Conservation (phyloP, 2,113 vertebrate genomes). For the Hipposideros armiger region DNA sequence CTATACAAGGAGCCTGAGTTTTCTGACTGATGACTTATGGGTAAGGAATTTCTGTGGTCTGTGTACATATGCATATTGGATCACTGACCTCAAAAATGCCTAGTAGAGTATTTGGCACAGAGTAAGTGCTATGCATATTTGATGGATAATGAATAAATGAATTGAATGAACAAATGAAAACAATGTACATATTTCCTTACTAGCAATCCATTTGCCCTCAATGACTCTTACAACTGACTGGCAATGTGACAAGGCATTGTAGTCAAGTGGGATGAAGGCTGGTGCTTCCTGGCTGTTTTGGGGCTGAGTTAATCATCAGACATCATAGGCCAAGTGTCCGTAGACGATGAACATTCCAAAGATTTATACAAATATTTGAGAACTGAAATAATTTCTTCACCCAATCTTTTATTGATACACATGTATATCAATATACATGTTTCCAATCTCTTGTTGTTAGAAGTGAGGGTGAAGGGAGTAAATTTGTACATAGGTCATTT, state of each 20-base stretch:
- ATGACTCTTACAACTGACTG: background rate
- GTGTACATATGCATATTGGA: background rate
- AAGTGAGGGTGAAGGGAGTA: background rate
- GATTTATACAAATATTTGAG: slow-evolving; percentile 12
- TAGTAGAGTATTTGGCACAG: background rate
- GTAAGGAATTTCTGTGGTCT: background rate
- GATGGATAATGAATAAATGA: background rate
- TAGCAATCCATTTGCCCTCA: background rate
- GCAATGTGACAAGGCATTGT: background rate
- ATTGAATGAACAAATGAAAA: background rate
- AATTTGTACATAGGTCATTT: background rate
- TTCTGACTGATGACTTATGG: background rate
- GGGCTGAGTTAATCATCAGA: background rate
- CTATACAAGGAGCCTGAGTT: background rate
- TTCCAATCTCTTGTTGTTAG: background rate
- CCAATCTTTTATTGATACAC: background rate
- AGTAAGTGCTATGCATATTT: slow-evolving; percentile 3
- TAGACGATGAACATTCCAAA: background rate
- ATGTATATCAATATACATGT: background rate
- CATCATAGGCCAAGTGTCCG: background rate
- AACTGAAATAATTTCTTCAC: slow-evolving; percentile 45
- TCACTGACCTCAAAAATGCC: background rate
- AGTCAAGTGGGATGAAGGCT: background rate
- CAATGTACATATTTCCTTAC: background rate
- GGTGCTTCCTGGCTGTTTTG: background rate